Conservation (phyloP, 2,113 vertebrate species). For the Datnioides undecimradiatus region DNA sequence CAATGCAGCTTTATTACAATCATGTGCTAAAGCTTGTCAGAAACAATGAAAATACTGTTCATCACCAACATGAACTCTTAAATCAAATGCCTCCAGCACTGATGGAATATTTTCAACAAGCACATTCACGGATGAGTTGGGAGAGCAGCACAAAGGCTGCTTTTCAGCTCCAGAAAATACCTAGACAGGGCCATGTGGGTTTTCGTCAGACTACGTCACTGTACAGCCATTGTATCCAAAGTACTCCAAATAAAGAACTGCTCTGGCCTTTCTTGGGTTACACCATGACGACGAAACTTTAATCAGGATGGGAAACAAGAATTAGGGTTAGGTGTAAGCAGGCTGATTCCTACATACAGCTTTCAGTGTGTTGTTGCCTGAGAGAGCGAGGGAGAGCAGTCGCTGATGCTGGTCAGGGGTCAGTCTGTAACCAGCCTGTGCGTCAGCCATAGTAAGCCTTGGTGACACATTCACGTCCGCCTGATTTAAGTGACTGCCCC, state of each 20-base stretch:
- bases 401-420: background rate
- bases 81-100: background rate
- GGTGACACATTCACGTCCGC: no score
- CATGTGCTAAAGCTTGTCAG: background rate
- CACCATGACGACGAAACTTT: constrained; percentile 29
- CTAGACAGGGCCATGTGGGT: constrained; percentile 11
- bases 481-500: no score
- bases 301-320: constrained; percentile 16
- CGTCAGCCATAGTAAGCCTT: no score
- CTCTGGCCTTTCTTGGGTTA: constrained; percentile 73
- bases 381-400: constrained; percentile 21
- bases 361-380: background rate
- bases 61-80: background rate
- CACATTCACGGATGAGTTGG: constrained; percentile 31
- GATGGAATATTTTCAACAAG: constrained; percentile 42
- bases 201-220: constrained; percentile 49
- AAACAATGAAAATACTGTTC: constrained; percentile 39
- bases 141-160: constrained; percentile 59
- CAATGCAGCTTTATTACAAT: background rate
- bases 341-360: constrained; percentile 6
- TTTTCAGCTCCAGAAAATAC: constrained; percentile 52
- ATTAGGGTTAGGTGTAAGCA: constrained; percentile 36
- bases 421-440: background rate
- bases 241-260: constrained; percentile 29
- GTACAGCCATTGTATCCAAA: constrained; percentile 57